Evolutionary conservation across 2,888 invertebrate genomes (phyloP).

Genomic region (Cryptosula pallasiana): DNA sequence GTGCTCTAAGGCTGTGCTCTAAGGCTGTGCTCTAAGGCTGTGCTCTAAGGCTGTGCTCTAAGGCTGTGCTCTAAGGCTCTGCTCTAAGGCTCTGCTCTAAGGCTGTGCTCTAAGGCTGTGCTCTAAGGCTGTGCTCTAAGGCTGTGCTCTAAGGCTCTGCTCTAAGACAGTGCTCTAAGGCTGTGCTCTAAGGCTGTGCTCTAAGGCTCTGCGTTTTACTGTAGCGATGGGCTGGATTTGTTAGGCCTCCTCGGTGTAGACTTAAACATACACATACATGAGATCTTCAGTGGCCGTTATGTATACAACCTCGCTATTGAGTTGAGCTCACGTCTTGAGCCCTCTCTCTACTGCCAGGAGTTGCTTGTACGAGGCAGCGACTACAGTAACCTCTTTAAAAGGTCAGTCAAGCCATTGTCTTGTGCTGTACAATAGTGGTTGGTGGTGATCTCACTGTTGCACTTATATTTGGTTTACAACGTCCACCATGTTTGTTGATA

Average conservation of each 20-base stretch:
- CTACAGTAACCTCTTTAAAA: neutral
- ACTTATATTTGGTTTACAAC: too few species aligned
- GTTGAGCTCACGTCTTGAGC: neutral
- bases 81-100: too few species aligned
- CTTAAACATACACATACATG: neutral
- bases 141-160: too few species aligned
- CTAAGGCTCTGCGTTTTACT: neutral
- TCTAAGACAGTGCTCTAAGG: neutral
- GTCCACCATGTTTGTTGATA: too few species aligned
- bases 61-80: too few species aligned
- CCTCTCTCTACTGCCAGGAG: neutral
- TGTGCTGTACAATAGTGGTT: neutral
- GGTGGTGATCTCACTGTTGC: neutral
- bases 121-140: too few species aligned
- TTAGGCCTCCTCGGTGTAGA: constrained; percentile 1
- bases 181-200: neutral
- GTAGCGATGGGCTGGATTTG: constrained; percentile 8
- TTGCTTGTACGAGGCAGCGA: neutral
- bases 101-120: too few species aligned
- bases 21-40: too few species aligned
- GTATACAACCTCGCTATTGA: constrained; percentile 4
- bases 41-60: too few species aligned
- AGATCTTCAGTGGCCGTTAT: constrained; percentile 11
- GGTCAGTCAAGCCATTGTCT: neutral
- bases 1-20: too few species aligned